These are phyloP conservation scores for Tetragnatha versicolor DNA, from an alignment of 1,140 invertebrate species.

Conservation along the genomic window DNA sequence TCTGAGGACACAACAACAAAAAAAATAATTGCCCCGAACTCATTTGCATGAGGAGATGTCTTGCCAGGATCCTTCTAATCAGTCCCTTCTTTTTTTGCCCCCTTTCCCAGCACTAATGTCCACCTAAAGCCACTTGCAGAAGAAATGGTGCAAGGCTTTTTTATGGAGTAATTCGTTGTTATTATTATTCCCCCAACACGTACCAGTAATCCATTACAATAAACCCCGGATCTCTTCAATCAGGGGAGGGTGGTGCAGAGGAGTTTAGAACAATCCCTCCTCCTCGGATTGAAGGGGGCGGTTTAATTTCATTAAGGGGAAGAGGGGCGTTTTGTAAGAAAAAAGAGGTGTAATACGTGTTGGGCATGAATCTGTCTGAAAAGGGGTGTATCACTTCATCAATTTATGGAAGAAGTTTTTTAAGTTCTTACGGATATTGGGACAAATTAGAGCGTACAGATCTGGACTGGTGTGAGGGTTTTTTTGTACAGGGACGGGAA, in stretches of 20 bases:
- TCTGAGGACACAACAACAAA: neutral
- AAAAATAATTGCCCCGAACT: constrained; percentile 6
- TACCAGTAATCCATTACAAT: constrained; percentile 26
- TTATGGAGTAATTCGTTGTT: no score
- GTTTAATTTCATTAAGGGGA: constrained; percentile 50
- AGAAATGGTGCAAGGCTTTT: no score
- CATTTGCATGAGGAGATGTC: neutral
- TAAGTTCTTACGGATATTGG: no score
- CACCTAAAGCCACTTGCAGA: no score
- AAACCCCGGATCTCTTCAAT: neutral
- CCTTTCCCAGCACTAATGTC: no score
- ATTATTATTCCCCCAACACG: no score
- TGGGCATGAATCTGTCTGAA: neutral
- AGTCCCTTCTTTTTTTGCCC: no score
- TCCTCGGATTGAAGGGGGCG: neutral
- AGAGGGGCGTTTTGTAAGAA: neutral
- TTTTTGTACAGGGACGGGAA: no score
- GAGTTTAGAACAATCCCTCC: neutral
- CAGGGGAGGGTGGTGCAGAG: neutral
- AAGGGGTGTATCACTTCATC: neutral
- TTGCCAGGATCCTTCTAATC: no score
- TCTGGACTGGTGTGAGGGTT: no score
- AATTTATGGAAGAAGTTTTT: neutral
- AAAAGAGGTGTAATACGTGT: neutral
- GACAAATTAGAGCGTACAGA: no score